phyloP scores from a whole-genome alignment of 92 coral and sea anemone species.

The Pocillopora grandis region DNA sequence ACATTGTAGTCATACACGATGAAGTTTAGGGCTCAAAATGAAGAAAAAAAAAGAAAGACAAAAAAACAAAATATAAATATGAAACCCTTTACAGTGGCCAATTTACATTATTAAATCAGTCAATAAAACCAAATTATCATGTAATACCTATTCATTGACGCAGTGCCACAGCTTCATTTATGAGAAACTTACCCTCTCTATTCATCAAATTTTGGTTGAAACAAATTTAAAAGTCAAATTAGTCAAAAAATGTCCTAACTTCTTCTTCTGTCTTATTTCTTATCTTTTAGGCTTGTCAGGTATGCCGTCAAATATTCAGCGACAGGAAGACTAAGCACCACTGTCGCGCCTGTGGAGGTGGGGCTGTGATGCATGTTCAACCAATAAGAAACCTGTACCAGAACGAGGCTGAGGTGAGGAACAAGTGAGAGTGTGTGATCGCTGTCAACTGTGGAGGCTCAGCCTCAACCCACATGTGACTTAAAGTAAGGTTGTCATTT shows the following conservation, averaged over 20 bases:
- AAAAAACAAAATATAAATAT: too few relatives aligned
- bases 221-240: background rate
- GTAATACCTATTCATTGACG: too few relatives aligned
- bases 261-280: background rate
- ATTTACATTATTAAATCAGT: too few relatives aligned
- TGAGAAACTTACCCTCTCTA: too few relatives aligned
- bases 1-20: background rate
- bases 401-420: slow-evolving; percentile 94
- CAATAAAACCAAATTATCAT: too few relatives aligned
- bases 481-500: slow-evolving; percentile 44
- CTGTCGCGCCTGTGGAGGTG: slow-evolving; percentile 98
- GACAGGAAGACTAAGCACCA: slow-evolving; percentile 88
- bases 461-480: slow-evolving; percentile 61
- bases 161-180: too few relatives aligned
- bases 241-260: background rate
- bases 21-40: too few relatives aligned
- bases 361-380: slow-evolving; percentile 90
- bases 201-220: background rate
- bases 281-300: slow-evolving; percentile 74
- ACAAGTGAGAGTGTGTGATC: slow-evolving; percentile 90
- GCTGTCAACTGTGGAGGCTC: slow-evolving; percentile 58
- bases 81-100: too few relatives aligned
- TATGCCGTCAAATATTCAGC: slow-evolving; percentile 70
- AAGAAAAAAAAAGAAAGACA: too few relatives aligned
- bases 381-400: slow-evolving; percentile 88